Evolutionary conservation across 2,888 invertebrate species (phyloP), one percentile per base, ranked within the genome.

Genomic region (Nymphalis polychloros): DNA sequence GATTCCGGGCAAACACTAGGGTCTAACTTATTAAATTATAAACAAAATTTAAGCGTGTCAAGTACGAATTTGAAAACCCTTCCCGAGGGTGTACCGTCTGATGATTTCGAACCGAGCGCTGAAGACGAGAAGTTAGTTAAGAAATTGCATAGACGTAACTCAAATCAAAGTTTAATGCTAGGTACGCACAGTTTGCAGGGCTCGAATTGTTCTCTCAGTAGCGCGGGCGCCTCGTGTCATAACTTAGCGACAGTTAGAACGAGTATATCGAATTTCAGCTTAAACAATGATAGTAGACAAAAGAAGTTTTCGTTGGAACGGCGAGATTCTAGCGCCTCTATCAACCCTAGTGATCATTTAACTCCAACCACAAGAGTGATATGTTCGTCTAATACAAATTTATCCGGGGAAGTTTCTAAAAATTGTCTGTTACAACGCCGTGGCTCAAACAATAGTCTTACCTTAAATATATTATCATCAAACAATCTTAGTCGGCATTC

Each of bases 361-460:
- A 84, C 88, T 0, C 92, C 91, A 0, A 86, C 88, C 0, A 87
- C 90, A 1, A 78, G 90, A 59, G 86, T 91, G 0, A 85, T 93
- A 8, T 94, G 94, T 68, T 89, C 93, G 0, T 94, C 93, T 0
- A 93, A 93, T 73, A 84, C 86, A 0, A 93, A 87, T 73, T 75
- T 93, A 0, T 80, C 87, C 0, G 87, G 87, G 0, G 92, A 92
- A 31, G 78, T 77, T 0, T 81, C 86, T 0, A 90, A 92, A 20
- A 96, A 96, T 83, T 96, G 96, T 71, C 86, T 96, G 17, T 80
- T 97, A 16, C 96, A 97, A 78, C 94, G 97, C 31, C 93, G 97
- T 20, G 97, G 97, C 0, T 97, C 97, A 0, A 97, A 97, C 79
- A 97, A 97, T 41, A 97, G 97, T 77, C 88, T 97, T 10, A 97